These are phyloP conservation scores for Callipepla californica DNA, from an alignment of 2,113 vertebrate genomes.

Conservation along the genomic window DNA sequence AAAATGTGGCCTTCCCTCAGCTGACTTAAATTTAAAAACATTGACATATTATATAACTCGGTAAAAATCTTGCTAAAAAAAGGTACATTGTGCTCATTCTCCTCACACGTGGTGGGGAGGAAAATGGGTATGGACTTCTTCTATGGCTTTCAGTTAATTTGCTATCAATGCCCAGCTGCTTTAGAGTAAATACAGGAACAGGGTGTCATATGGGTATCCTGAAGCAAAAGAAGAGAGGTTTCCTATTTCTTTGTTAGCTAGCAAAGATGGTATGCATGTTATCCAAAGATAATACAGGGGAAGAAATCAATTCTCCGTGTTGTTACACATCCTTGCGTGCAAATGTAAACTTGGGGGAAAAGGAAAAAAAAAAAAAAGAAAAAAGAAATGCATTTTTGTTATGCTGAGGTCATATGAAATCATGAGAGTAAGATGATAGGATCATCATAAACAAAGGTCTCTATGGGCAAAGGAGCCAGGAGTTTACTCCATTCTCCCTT, in stretches of 20 bases:
- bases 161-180: slow-evolving; percentile 49
- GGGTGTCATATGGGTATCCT: slow-evolving; percentile 46
- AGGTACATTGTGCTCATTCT: slow-evolving; percentile 33
- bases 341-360: slow-evolving; percentile 67
- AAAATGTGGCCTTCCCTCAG: slow-evolving; percentile 48
- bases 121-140: slow-evolving; percentile 40
- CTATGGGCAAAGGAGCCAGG: neutral
- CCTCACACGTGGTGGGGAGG: neutral
- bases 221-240: slow-evolving; percentile 52
- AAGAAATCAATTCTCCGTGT: slow-evolving; percentile 67
- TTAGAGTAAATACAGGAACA: slow-evolving; percentile 65
- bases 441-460: neutral
- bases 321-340: slow-evolving; percentile 72
- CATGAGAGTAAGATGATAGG: neutral
- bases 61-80: slow-evolving; percentile 67
- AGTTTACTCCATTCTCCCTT: neutral
- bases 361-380: neutral
- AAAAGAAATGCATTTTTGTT: slow-evolving; percentile 13
- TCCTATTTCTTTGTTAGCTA: slow-evolving; percentile 68
- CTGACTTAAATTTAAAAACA: slow-evolving; percentile 43
- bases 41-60: slow-evolving; percentile 56
- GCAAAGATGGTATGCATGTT: slow-evolving; percentile 55
- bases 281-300: slow-evolving; percentile 58
- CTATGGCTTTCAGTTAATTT: slow-evolving; percentile 29
- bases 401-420: slow-evolving; percentile 59